Base-by-base conservation (phyloP, 2,888 invertebrate genomes). In the Poecilus cupreus region DNA sequence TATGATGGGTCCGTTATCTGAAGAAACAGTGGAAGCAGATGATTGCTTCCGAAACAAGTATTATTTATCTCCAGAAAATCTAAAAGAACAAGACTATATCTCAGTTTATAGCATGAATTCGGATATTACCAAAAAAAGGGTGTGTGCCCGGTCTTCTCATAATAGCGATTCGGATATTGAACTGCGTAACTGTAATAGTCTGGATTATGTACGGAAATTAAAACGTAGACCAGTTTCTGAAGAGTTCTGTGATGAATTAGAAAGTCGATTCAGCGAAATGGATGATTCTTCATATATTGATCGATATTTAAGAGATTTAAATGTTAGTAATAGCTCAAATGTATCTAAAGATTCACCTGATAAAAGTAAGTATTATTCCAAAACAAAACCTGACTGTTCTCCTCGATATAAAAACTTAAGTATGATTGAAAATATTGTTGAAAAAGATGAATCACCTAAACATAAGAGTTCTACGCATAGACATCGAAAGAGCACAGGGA, bases 201-300 rank as follows among this genome's bases (percentile, higher is more conserved):
- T 82, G 3, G 84, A 87, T 75, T 87, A 87, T 78, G 86, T 87
- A 79, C 82, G 85, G 4, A 86, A 85, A 84, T 64, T 94, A 51
- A 95, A 94, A 85, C 90, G 95, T 72, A 90, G 95, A 83, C 95
- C 95, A 0, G 91, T 96, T 2, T 95, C 95, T 18, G 94, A 94
- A 86, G 94, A 95, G 85, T 94, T 94, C 68, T 89, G 93, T 51
- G 94, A 94, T 86, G 94, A 94, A 86, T 89, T 94, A 54, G 93
- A 32, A 32, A 32, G 32, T 8, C 32, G 32, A 32, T 32, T 32
- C 8, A 32, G 32, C 32, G 32, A 93, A 81, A 88, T 93, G 18
- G 90, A 90, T 84, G 75, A 75, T 32, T 51, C 51, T 43, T 43
- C 39, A 1, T 43, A 94, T 86, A 89, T 94, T 72, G 94, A 94